A percentile compares a stretch with the other conserved stretches of the same genome.
phyloP scores from a whole-genome alignment of 2,797 vertebrate species.

The Prunella strophiata region DNA sequence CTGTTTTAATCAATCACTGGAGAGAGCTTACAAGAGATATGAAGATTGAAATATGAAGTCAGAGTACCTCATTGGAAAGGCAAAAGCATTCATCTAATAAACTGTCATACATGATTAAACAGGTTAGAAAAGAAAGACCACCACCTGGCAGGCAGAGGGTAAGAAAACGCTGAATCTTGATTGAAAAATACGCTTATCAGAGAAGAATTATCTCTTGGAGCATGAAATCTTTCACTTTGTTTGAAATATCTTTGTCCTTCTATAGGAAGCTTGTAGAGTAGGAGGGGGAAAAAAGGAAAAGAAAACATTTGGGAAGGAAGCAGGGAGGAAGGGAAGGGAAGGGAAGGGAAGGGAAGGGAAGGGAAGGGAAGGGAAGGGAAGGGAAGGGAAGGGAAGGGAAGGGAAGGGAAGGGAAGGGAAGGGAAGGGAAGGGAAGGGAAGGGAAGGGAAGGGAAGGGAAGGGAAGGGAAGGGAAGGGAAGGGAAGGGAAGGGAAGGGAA shows the following conservation, averaged over 20 bases:
- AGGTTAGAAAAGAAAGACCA: constrained; percentile 10
- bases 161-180: not conserved
- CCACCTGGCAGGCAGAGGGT: not conserved
- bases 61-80: not conserved
- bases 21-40: not conserved
- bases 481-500: too few relatives aligned
- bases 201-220: not conserved
- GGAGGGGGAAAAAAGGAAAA: not conserved
- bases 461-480: too few relatives aligned
- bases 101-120: constrained; percentile 29
- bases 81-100: constrained; percentile 31
- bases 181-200: not conserved
- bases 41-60: constrained; percentile 47
- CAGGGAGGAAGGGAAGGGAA: too few relatives aligned
- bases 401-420: too few relatives aligned
- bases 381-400: not conserved
- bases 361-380: not conserved
- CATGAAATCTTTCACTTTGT: not conserved
- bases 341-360: too few relatives aligned
- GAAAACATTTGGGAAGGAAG: fast-evolving
- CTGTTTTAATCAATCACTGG: constrained; percentile 48
- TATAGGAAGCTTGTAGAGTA: not conserved
- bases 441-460: too few relatives aligned
- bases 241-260: not conserved
- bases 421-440: not conserved